phyloP scores from a whole-genome alignment of 1,140 invertebrate genomes.

The Diabrotica virgifera region DNA sequence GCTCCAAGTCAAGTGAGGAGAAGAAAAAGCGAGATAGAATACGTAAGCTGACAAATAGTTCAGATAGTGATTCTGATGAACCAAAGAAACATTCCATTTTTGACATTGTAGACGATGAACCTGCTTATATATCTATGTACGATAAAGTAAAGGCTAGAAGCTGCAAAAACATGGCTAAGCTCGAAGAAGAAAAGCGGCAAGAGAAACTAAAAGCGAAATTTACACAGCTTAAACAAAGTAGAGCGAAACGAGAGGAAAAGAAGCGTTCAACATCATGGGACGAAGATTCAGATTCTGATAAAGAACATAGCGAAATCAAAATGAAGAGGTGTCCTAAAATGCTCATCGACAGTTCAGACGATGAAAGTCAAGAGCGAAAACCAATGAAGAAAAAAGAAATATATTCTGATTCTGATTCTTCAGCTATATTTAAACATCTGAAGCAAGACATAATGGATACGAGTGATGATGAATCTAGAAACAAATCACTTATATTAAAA shows the following conservation, averaged over 20 bases:
- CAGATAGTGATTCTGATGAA: slow-evolving; percentile 65
- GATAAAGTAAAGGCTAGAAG: slow-evolving; percentile 96
- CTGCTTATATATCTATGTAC: slow-evolving; percentile 95
- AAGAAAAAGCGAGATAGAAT: slow-evolving; percentile 50
- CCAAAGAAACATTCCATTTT: slow-evolving; percentile 89
- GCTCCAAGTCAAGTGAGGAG: slow-evolving; percentile 31
- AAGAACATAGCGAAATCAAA: slow-evolving; percentile 35
- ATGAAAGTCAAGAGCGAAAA: slow-evolving; percentile 48
- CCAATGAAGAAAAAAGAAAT: slow-evolving; percentile 47
- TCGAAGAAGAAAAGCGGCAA: slow-evolving; percentile 84
- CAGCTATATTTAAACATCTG: slow-evolving; percentile 35
- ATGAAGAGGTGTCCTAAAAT: slow-evolving; percentile 46
- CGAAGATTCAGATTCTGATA: slow-evolving; percentile 69
- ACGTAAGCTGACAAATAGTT: slow-evolving; percentile 54
- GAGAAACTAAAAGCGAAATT: slow-evolving; percentile 87
- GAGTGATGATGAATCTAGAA: slow-evolving; percentile 42
- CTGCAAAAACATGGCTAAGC: slow-evolving; percentile 87
- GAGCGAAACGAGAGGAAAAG: slow-evolving; percentile 80
- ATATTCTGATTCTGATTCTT: slow-evolving; percentile 51
- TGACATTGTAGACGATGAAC: slow-evolving; percentile 85
- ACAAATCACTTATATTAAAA: slow-evolving; percentile 51
- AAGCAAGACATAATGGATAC: slow-evolving; percentile 47
- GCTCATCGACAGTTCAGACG: slow-evolving; percentile 56
- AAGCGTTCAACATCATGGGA: slow-evolving; percentile 84
- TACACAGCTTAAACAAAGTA: slow-evolving; percentile 80